phyloP scores from a whole-genome alignment of 1,140 invertebrate species.

The Sitobion miscanthi region DNA sequence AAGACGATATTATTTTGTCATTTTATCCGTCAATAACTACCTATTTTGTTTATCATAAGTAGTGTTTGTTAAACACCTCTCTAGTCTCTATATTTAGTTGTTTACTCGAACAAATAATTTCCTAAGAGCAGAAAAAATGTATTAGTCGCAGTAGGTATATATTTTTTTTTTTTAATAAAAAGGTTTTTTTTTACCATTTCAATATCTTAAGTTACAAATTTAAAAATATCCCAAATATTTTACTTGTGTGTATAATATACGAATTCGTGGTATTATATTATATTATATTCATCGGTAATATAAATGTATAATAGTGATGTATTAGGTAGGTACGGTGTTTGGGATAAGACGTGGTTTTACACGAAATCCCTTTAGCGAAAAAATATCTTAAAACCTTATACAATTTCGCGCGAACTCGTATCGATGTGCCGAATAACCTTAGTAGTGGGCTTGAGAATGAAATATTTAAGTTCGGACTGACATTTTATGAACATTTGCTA shows the following conservation, averaged over 20 bases:
- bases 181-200: not conserved
- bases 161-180: not conserved
- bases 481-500: not conserved
- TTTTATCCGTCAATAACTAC: not conserved
- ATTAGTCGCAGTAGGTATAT: not conserved
- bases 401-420: not conserved
- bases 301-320: not conserved
- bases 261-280: not conserved
- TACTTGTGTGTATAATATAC: not conserved
- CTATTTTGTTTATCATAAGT: not conserved
- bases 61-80: not conserved
- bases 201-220: not conserved
- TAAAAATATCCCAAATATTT: not conserved
- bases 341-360: not conserved
- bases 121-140: not conserved
- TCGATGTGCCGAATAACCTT: not conserved
- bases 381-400: not conserved
- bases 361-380: not conserved
- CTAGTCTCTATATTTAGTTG: not conserved
- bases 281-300: conserved; percentile 4
- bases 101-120: not conserved
- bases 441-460: not conserved
- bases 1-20: not conserved
- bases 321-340: not conserved
- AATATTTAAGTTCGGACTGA: not conserved